A percentile compares a stretch with the other conserved stretches of the same genome.
These are phyloP conservation scores for Alloscopus bannaensis DNA, from an alignment of 2,888 invertebrate species.

Conservation along the genomic window DNA sequence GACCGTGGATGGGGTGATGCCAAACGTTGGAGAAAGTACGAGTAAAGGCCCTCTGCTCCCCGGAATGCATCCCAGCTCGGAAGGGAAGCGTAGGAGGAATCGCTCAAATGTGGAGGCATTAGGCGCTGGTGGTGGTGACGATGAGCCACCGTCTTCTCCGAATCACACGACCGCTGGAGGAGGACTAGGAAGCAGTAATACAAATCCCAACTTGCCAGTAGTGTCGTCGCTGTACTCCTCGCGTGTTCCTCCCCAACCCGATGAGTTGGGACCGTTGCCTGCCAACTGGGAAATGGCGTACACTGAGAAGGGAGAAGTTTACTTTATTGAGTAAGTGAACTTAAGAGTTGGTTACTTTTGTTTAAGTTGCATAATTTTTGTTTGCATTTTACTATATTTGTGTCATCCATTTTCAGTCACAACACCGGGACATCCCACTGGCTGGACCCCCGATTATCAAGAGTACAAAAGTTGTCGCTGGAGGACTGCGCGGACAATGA, in stretches of 20 bases:
- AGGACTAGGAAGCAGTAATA: conserved; percentile 13
- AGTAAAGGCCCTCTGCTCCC: conserved; percentile 75
- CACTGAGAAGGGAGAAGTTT: conserved; percentile 96
- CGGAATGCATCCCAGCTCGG: conserved; percentile 78
- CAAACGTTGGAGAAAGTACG: conserved; percentile 10
- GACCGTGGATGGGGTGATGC: conserved; percentile 39
- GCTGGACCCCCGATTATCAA: conserved; percentile 94
- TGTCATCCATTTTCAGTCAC: conserved; percentile 90
- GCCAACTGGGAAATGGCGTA: conserved; percentile 98
- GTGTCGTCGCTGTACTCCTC: conserved; percentile 25
- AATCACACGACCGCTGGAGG: conserved; percentile 41
- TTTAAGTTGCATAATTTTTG: too few species aligned
- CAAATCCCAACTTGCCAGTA: not conserved
- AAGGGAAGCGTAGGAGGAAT: conserved; percentile 78
- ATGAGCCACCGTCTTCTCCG: conserved; percentile 65
- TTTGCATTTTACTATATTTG: too few species aligned
- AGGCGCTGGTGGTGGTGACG: conserved; percentile 74
- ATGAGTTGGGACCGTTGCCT: conserved; percentile 91
- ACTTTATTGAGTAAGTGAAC: conserved; percentile 95
- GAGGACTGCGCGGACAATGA: conserved; percentile 95
- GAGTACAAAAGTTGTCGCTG: conserved; percentile 91
- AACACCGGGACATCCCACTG: conserved; percentile 98
- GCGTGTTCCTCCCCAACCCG: conserved; percentile 46
- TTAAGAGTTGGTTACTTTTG: conserved; percentile 3
- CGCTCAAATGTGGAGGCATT: conserved; percentile 79